Evolutionary conservation across 2,888 invertebrate species (phyloP), one percentile per base, ranked within the genome.

Genomic region (Eilema depressum): DNA sequence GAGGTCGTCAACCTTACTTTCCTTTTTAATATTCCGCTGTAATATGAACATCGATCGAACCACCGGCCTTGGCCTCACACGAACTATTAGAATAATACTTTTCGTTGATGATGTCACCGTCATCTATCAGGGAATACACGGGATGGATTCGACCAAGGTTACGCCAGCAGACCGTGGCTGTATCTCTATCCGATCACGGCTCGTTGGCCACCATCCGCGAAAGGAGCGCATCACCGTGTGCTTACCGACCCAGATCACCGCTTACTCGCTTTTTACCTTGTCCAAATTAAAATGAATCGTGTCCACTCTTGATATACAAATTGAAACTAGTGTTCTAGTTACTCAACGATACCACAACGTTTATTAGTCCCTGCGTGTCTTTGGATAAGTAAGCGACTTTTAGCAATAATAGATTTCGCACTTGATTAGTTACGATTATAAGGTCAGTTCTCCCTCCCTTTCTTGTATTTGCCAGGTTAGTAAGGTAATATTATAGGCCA

Each of bases 61-160:
- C 83, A 85, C 76, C 84, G 91, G 85, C 93, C 93, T 93, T 93
- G 93, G 88, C 89, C 89, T 86, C 83, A 77, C 88, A 83, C 81
- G 83, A 78, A 82, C 80, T 74, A 82, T 84, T 85, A 79, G 80
- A 82, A 82, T 81, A 80, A 85, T 86, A 86, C 82, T 88, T 88
- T 87, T 84, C 75, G 82, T 79, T 76, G 88, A 85, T 95, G 94
- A 95, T 94, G 92, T 95, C 93, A 94, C 88, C 83, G 79, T 85
- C 88, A 87, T 87, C 81, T 83, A 85, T 78, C 80, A 87, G 86
- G 93, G 93, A 92, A 86, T 79, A 87, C 81, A 83, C 89, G 88
- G 93, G 93, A 93, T 91, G 87, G 88, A 85, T 85, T 77, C 83
- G 87, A 88, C 91, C 94, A 95, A 95, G 95, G 95, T 93, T 92